Evolutionary conservation across 2,797 vertebrate species (phyloP), one percentile per base, ranked within the genome.

Genomic region (Morus bassanus): DNA sequence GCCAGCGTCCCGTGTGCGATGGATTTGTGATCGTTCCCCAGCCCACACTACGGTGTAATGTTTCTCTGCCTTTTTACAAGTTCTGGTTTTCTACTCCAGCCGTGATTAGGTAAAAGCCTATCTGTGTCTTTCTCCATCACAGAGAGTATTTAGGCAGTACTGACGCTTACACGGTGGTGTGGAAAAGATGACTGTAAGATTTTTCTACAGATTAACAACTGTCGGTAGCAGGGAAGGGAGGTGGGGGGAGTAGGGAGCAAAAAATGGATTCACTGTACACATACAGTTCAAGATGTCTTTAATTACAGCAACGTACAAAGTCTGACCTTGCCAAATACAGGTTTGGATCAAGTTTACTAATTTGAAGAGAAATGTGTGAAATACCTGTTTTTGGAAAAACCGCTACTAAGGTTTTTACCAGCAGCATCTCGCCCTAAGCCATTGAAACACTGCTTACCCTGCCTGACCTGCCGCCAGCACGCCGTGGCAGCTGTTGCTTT

Each of bases 1-100:
- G 6, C 57, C 73, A 59, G 2, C 31, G 64, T 57, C 51, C 9
- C 14, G 4, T 0, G 0, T 25, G 41, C 45, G 22, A 2, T 9
- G 43, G 33, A 10, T 77, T 18, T 54, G 22, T 14, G 27, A 24
- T 80, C 30, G 25, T 76, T 92, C 83, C 53, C 28, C 16, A 22
- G n/a, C 24, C 48, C 48, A 0, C 19, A 8, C 18, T 14, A 0
- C 24, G n/a, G 6, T 73, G 17, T 33, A 4, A 10, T 13, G 11
- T 30, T 65, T 23, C 25, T 59, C 43, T 33, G 65, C 25, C 3
- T 56, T 53, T 53, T 68, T 7, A 16, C 18, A 9, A 16, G 15
- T 63, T 70, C 41, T 31, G 41, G 35, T 59, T 43, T 64, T 61
- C 30, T 90, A 0, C 54, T 69, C 17, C 31, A 80, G 80, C 87